phyloP scores from a whole-genome alignment of 2,888 invertebrate genomes.

The Eucriotettix oculatus region DNA sequence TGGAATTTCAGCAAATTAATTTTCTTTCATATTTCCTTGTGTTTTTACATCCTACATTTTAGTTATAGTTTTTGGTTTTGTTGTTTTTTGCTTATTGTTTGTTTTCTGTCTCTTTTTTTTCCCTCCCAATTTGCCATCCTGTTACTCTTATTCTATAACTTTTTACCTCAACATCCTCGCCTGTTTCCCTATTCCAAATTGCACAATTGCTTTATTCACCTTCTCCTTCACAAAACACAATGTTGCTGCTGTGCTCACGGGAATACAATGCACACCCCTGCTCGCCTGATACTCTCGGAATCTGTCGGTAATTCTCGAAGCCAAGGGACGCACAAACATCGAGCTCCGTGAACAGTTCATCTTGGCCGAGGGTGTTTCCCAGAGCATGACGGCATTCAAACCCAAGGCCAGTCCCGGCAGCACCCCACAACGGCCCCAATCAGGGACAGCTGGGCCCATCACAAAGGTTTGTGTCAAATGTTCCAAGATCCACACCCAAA shows the following conservation, averaged over 20 bases:
- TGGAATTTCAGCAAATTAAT: too few relatives aligned
- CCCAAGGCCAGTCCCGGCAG: slow-evolving; percentile 80
- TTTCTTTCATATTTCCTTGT: too few relatives aligned
- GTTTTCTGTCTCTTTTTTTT: slow-evolving; percentile 14
- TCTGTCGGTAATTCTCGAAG: slow-evolving; percentile 29
- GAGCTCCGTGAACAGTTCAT: slow-evolving; percentile 98
- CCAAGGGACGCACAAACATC: slow-evolving; percentile 99
- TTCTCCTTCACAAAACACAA: not conserved
- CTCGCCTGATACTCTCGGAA: too few relatives aligned
- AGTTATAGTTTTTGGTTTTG: slow-evolving; percentile 4
- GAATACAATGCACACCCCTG: too few relatives aligned
- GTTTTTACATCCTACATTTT: too few relatives aligned
- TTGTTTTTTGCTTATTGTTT: slow-evolving; percentile 16
- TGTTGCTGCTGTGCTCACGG: not conserved
- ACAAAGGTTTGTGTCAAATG: slow-evolving; percentile 56
- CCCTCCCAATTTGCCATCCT: slow-evolving; percentile 5
- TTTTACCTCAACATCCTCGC: slow-evolving; percentile 5
- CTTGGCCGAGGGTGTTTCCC: slow-evolving; percentile 94
- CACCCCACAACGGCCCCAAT: slow-evolving; percentile 36
- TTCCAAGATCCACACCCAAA: too few relatives aligned
- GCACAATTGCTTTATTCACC: not conserved
- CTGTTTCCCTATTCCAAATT: not conserved
- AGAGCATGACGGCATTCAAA: slow-evolving; percentile 97
- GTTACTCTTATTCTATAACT: not conserved
- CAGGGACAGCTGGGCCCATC: slow-evolving; percentile 49